phyloP scores from a whole-genome alignment of 1,140 invertebrate species.

The Caenorhabditis latens region DNA sequence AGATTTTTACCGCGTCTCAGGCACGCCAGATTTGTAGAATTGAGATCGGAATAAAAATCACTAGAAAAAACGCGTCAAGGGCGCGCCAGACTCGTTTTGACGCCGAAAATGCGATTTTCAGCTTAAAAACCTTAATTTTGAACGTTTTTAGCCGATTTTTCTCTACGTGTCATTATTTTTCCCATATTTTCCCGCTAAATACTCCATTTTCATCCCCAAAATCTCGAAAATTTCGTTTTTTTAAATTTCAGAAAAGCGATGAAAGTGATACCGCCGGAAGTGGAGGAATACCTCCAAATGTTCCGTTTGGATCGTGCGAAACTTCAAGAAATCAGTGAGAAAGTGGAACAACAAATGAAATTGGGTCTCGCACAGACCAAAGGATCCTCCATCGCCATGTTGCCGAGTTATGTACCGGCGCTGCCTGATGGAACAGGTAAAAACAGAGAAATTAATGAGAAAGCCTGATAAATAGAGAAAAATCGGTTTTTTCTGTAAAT shows the following conservation, averaged over 20 bases:
- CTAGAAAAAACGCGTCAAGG: no score
- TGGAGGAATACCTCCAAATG: constrained; percentile 41
- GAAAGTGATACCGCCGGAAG: constrained; percentile 13
- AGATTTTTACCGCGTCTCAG: no score
- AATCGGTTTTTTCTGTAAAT: not conserved
- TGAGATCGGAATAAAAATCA: no score
- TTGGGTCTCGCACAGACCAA: constrained; percentile 68
- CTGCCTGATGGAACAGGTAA: constrained; percentile 75
- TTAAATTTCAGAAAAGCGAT: not conserved
- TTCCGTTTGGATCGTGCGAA: constrained; percentile 59
- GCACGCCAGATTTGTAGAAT: no score
- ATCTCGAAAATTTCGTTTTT: not conserved
- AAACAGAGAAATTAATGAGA: not conserved
- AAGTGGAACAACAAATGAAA: constrained; percentile 72
- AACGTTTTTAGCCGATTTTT: no score
- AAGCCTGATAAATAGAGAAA: not conserved
- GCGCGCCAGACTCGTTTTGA: no score
- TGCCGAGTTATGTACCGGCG: constrained; percentile 75
- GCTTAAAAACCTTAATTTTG: no score
- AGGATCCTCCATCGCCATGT: constrained; percentile 75
- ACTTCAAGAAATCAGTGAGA: constrained; percentile 63
- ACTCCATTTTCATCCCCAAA: not conserved
- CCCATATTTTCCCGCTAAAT: not conserved
- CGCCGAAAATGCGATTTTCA: no score
- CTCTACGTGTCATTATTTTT: no score